These are phyloP conservation scores for Tinamus guttatus DNA, from an alignment of 2,113 vertebrate species.

Conservation along the genomic window DNA sequence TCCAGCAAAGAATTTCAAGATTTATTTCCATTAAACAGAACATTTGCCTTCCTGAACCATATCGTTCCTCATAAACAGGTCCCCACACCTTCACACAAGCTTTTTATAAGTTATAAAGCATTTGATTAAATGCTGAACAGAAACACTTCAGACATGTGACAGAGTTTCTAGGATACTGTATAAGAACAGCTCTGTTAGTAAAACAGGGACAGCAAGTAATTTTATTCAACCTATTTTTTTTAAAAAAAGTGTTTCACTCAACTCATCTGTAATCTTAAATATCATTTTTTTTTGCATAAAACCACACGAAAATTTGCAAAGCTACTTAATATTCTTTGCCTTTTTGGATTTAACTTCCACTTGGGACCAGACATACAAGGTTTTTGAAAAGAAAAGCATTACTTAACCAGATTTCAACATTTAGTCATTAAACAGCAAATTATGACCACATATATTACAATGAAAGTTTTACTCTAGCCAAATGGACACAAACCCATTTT, in stretches of 20 bases:
- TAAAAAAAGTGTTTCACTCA: background rate
- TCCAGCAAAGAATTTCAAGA: background rate
- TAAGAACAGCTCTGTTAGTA: conserved; percentile 29
- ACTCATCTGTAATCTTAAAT: conserved; percentile 16
- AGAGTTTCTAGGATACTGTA: conserved; percentile 57
- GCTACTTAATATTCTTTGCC: conserved; percentile 1
- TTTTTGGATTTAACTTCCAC: background rate
- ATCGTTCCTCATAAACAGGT: conserved; percentile 6
- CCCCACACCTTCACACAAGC: conserved; percentile 24
- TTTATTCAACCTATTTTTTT: conserved; percentile 60
- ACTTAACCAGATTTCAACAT: background rate
- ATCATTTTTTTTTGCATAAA: conserved; percentile 25
- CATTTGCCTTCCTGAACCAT: background rate
- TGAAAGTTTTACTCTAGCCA: conserved; percentile 16
- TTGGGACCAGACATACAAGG: background rate
- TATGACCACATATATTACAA: background rate
- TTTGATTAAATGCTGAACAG: conserved; percentile 60
- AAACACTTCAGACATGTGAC: conserved; percentile 38
- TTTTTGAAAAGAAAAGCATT: background rate
- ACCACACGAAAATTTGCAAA: background rate
- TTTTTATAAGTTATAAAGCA: conserved; percentile 37
- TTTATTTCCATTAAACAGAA: background rate
- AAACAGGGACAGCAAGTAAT: conserved; percentile 64
- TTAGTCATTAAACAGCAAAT: background rate
- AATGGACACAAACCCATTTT: conserved; percentile 19